Evolutionary conservation across 2,113 vertebrate species (phyloP).

Genomic region (Hippotragus niger): DNA sequence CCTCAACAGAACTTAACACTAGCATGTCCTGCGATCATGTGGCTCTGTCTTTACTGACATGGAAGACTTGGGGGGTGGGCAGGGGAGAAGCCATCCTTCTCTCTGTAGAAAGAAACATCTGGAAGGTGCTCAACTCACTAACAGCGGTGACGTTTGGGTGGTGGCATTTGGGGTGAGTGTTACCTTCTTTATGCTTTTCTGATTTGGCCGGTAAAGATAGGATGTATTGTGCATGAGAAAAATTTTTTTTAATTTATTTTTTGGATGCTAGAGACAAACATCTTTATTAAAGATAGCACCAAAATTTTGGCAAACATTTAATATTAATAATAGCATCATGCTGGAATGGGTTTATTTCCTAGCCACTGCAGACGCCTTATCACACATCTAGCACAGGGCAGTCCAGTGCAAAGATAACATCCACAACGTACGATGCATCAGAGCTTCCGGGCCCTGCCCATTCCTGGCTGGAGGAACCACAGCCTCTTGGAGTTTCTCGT

Average conservation of each 20-base stretch:
- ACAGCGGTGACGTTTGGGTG: accelerated
- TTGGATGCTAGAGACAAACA: neutral
- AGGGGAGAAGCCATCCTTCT: accelerated
- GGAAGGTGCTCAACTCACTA: accelerated
- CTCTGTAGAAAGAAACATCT: neutral
- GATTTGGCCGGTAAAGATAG: accelerated
- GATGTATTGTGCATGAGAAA: neutral
- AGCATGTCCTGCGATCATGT: accelerated
- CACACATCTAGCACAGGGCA: accelerated
- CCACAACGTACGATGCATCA: accelerated
- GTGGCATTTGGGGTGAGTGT: neutral
- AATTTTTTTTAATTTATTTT: neutral
- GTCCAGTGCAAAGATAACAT: accelerated
- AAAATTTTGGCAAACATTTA: neutral
- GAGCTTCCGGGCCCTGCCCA: accelerated
- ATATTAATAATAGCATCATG: accelerated
- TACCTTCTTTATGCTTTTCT: neutral
- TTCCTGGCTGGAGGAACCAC: accelerated
- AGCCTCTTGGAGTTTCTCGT: neutral
- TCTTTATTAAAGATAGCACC: neutral
- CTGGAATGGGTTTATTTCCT: accelerated
- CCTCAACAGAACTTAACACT: accelerated
- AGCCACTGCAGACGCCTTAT: accelerated
- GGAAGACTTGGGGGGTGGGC: no score
- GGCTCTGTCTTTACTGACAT: no score